phyloP scores from a whole-genome alignment of 2,113 vertebrate species.

The Mustela nigripes region DNA sequence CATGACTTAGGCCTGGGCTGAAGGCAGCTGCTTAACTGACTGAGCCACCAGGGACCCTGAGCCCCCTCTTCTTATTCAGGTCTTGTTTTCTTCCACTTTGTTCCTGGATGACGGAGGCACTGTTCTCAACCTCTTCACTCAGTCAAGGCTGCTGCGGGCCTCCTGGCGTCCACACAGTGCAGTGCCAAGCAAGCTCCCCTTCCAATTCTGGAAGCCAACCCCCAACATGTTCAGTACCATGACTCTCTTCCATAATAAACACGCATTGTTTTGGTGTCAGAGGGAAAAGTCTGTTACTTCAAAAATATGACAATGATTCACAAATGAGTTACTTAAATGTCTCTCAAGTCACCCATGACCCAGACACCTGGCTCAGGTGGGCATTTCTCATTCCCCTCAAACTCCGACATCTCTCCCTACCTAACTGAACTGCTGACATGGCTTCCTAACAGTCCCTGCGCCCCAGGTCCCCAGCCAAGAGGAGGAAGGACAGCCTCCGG shows the following conservation, averaged over 20 bases:
- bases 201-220: neutral
- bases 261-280: rapidly evolving
- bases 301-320: neutral
- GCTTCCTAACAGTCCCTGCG: neutral
- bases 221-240: rapidly evolving
- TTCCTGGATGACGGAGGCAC: rapidly evolving
- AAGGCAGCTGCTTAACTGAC: no score
- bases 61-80: rapidly evolving
- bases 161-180: rapidly evolving
- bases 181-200: rapidly evolving
- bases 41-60: no score
- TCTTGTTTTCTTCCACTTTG: no score
- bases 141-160: rapidly evolving
- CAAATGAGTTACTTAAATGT: neutral
- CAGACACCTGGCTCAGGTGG: rapidly evolving
- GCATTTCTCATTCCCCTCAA: neutral
- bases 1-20: no score
- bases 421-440: neutral
- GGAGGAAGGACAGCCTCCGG: rapidly evolving
- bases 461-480: neutral
- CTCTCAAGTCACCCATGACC: rapidly evolving
- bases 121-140: neutral
- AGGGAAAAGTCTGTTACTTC: neutral
- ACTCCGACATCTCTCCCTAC: rapidly evolving
- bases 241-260: neutral